Conservation (phyloP, 2,888 invertebrate genomes). For the Adineta ricciae region DNA sequence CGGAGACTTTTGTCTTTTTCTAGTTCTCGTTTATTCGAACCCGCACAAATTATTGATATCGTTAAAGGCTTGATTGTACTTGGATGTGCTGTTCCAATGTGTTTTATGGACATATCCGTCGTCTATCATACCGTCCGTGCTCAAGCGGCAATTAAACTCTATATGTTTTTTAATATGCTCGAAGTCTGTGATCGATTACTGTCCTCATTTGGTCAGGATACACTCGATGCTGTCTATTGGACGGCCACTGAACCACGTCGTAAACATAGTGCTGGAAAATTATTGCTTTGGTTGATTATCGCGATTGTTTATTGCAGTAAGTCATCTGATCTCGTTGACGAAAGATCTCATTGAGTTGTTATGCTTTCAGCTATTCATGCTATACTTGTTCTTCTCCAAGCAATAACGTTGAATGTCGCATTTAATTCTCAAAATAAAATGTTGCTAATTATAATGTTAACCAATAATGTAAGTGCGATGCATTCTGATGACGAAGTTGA, state of each 20-base stretch:
- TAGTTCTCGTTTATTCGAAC: slow-evolving; percentile 40
- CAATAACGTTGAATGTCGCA: slow-evolving; percentile 93
- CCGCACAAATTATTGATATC: slow-evolving; percentile 75
- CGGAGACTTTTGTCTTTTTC: slow-evolving; percentile 33
- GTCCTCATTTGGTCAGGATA: slow-evolving; percentile 81
- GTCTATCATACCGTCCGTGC: slow-evolving; percentile 80
- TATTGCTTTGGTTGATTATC: slow-evolving; percentile 78
- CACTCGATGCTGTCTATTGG: slow-evolving; percentile 93
- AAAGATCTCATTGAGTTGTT: too few relatives aligned
- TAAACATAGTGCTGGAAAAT: slow-evolving; percentile 64
- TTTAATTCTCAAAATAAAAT: slow-evolving; percentile 98
- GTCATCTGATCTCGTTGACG: slow-evolving; percentile 64
- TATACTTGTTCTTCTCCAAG: slow-evolving; percentile 61
- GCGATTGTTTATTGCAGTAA: slow-evolving; percentile 86
- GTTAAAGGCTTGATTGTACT: slow-evolving; percentile 81
- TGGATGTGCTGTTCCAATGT: slow-evolving; percentile 63
- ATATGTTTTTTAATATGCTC: slow-evolving; percentile 98
- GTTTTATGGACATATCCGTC: slow-evolving; percentile 89
- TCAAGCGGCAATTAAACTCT: slow-evolving; percentile 95
- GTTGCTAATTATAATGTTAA: slow-evolving; percentile 95
- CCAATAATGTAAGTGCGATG: slow-evolving; percentile 76
- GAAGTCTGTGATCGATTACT: slow-evolving; percentile 86
- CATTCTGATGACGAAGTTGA: not conserved
- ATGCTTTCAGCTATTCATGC: slow-evolving; percentile 44
- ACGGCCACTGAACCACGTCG: slow-evolving; percentile 49